Evolutionary conservation across 2,888 invertebrate genomes (phyloP).

Genomic region (Spilosoma lubricipeda): DNA sequence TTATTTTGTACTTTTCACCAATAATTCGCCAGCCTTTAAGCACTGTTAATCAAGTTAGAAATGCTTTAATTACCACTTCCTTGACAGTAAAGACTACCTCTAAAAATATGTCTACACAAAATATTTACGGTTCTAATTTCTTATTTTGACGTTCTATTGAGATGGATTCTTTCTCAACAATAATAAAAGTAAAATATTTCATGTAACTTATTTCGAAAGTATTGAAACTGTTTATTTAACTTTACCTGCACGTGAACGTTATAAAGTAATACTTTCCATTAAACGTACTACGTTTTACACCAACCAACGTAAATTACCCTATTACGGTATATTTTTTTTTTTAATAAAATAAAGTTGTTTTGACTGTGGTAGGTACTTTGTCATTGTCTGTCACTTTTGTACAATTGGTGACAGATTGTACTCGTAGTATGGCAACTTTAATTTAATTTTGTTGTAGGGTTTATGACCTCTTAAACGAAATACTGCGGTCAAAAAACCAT

Average conservation of each 20-base stretch:
- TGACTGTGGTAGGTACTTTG: not conserved
- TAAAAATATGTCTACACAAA: not conserved
- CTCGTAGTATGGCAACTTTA: not conserved
- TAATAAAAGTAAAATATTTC: not conserved
- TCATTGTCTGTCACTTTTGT: slow-evolving; percentile 9
- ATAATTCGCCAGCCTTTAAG: not conserved
- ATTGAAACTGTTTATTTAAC: not conserved
- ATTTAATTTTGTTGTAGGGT: not conserved
- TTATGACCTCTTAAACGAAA: not conserved
- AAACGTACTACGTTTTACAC: not conserved
- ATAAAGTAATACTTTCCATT: not conserved
- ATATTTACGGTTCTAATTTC: not conserved
- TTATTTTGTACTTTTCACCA: not conserved
- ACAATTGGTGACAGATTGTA: slow-evolving; percentile 4
- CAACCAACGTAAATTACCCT: not conserved
- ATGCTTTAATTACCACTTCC: not conserved
- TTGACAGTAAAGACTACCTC: not conserved
- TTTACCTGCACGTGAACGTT: not conserved
- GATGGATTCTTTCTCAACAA: not conserved
- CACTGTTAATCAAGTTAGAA: not conserved
- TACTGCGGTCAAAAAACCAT: not conserved
- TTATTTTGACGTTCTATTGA: not conserved
- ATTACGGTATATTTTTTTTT: not conserved
- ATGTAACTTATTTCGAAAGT: not conserved
- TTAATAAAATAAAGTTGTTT: not conserved